Base-by-base conservation (phyloP, 2,797 vertebrate species). In the Bradypodion ventrale region DNA sequence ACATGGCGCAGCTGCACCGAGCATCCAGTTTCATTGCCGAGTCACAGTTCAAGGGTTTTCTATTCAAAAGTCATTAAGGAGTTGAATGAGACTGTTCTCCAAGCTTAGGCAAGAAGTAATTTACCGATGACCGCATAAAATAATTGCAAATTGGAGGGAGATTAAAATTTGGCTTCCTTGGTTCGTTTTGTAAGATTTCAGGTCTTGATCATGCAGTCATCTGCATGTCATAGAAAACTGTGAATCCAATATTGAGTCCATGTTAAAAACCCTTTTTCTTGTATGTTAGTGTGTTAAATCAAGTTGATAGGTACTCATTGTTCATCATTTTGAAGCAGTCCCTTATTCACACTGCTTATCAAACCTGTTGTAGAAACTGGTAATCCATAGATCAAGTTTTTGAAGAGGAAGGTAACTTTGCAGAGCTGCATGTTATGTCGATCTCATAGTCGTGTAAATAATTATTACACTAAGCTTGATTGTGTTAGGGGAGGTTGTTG, bases 41-140 rank as follows among this genome's bases (percentile, higher is more conserved):
- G 66, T 19, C 69, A 29, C 60, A 44, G 52, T 72, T 80, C 37
- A n/a, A 81, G 62, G 75, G 35, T 60, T 81, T 73, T 29, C 68
- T 81, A 42, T 78, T 78, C 73, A 83, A 42, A 88, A 80, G 78
- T 16, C 76, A 56, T 83, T 83, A 75, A 78, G 70, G 65, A 80
- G 73, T 81, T 7, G 52, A 62, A 75, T 37, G 37, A 69, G 69
- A 44, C 62, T 74, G 72, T 77, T n/a, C n/a, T 56, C n/a, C 12
- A n/a, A 69, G 44, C 37, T 78, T 82, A 63, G 75, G 37, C 35
- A 60, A 74, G 42, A 78, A 81, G 56, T 12, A 7, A 68, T 37
- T 1, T 10, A 52, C 8, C 19, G 35, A 62, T 69, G 40, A 1
- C 42, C 29, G 2, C 15, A 16, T 72, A 72, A 80, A 87, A 63